Percentiles rank a stretch among this genome's conserved stretches.
Conservation (phyloP, 2,113 vertebrate species). For the Oxyruncus cristatus region DNA sequence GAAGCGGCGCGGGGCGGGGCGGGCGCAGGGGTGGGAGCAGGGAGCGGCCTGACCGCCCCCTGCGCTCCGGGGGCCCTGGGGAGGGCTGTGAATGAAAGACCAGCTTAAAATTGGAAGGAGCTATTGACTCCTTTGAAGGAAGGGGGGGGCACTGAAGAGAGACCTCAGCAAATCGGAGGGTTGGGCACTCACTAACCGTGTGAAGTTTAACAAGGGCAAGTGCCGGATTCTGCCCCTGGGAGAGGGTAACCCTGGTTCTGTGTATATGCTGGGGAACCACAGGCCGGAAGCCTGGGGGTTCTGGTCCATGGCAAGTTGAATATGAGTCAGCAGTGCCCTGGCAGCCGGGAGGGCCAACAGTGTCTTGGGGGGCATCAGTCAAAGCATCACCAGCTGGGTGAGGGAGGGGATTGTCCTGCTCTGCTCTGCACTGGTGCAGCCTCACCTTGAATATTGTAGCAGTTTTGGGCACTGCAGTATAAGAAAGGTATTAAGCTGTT, state of each 20-base stretch:
- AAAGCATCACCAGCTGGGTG: accelerated
- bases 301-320: background rate
- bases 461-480: background rate
- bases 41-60: accelerated
- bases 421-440: accelerated
- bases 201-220: background rate
- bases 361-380: background rate
- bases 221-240: background rate
- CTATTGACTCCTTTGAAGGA: accelerated
- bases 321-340: background rate
- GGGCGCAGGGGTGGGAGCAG: background rate
- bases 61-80: accelerated
- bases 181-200: too few relatives aligned
- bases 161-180: background rate
- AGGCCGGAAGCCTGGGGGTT: background rate
- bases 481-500: too few relatives aligned
- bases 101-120: accelerated
- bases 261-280: background rate
- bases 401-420: background rate
- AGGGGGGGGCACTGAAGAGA: accelerated
- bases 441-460: background rate
- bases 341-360: accelerated
- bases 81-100: accelerated
- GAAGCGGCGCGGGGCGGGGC: background rate
- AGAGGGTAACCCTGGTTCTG: background rate